A percentile compares a stretch with the other conserved stretches of the same genome.
Conservation (phyloP, 2,113 vertebrate species). For the Carassius auratus region DNA sequence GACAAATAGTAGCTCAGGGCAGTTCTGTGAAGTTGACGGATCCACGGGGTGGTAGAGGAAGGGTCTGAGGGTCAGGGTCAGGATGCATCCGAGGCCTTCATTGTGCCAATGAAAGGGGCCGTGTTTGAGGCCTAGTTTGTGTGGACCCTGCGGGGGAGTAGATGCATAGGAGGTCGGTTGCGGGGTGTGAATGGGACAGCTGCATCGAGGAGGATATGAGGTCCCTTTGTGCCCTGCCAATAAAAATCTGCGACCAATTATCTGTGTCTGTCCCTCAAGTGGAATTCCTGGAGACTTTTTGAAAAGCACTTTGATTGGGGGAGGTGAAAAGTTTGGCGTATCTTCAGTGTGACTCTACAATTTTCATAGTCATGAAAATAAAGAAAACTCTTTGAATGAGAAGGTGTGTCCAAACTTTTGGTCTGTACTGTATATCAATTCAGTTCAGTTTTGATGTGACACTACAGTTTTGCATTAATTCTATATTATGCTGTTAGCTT, state of each 20-base stretch:
- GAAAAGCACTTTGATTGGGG: slow-evolving; percentile 44
- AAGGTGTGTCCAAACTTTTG: no score
- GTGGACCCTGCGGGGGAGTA: slow-evolving; percentile 42
- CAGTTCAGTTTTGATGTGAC: neutral
- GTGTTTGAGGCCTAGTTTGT: slow-evolving; percentile 61
- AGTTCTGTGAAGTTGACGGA: slow-evolving; percentile 62
- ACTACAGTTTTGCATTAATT: neutral
- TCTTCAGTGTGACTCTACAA: no score
- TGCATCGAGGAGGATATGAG: slow-evolving; percentile 77
- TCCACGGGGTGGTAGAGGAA: slow-evolving; percentile 57
- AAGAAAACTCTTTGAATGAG: no score
- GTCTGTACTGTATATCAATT: no score
- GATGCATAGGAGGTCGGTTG: slow-evolving; percentile 61
- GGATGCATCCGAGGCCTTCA: slow-evolving; percentile 62
- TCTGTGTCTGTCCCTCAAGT: slow-evolving; percentile 75
- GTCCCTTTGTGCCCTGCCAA: slow-evolving; percentile 77
- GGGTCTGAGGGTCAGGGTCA: slow-evolving; percentile 70
- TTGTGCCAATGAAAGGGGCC: slow-evolving; percentile 66
- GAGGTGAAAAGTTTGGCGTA: slow-evolving; percentile 44
- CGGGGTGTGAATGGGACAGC: slow-evolving; percentile 69
- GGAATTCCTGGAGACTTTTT: slow-evolving; percentile 67
- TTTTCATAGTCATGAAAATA: no score
- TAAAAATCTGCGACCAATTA: slow-evolving; percentile 84
- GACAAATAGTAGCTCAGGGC: slow-evolving; percentile 63
- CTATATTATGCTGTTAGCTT: neutral